Evolutionary conservation across 1,140 invertebrate genomes (phyloP), one percentile per base, ranked within the genome.

Genomic region (Maconellicoccus hirsutus): DNA sequence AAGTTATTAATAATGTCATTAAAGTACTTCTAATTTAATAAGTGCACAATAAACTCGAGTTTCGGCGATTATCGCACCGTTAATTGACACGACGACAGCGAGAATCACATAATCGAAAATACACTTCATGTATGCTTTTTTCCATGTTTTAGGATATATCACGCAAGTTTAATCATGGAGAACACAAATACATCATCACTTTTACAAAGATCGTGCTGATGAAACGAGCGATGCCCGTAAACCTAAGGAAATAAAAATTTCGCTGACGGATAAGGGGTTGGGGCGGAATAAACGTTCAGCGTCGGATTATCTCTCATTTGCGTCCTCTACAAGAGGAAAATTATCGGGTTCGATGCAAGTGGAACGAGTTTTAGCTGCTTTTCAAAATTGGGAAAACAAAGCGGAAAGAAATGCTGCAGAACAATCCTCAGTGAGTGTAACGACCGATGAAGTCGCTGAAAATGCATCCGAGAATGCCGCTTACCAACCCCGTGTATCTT

Each of bases 341-440:
- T 52, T 16, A 52, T 52, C 42, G 42, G 42, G 25, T 23, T 66
- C 61, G 61, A 66, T 66, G 61, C 61, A 66, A 66, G 61, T 66
- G 61, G 61, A 66, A 23, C 61, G 61, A 25, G 61, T 66, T 23
- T 25, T 66, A 14, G 61, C 61, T 66, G 61, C 22, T 26, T 66
- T 66, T 66, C 61, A 23, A 66, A 66, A 8, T 66, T 66, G 21
- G 22, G 61, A 66, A 66, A 66, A 66, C 61, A 66, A 66, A 66
- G 61, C 25, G 61, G 61, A 66, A 66, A 66, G 61, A 23, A 23
- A 66, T 66, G 61, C 61, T 25, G 61, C 19, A 8, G 19, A 66
- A 23, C 19, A 10, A 16, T 19, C 61, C 16, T 8, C 7, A 14
- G 19, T 23, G 10, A 12, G 6, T 2, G 61, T 25, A 8, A 25